phyloP scores from a whole-genome alignment of 2,888 invertebrate genomes.

The Nephrotoma guestfalica region DNA sequence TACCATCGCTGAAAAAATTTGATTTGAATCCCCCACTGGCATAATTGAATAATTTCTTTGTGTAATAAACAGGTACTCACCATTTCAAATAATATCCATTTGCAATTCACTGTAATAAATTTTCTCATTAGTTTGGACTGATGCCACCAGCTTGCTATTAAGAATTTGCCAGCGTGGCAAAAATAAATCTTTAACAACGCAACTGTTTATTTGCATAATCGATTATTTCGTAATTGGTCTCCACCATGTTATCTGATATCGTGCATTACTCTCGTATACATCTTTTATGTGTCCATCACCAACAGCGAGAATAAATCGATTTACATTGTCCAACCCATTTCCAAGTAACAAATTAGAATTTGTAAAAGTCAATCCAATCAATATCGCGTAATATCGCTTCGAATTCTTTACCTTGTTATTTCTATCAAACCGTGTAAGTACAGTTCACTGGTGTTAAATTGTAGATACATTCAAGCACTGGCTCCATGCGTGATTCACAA shows the following conservation, averaged over 20 bases:
- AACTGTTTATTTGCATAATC: constrained; percentile 92
- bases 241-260: constrained; percentile 89
- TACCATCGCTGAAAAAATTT: constrained; percentile 11
- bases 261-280: constrained; percentile 62
- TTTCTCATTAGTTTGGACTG: constrained; percentile 34
- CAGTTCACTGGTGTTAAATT: constrained; percentile 18
- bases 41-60: constrained; percentile 33
- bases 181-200: constrained; percentile 52
- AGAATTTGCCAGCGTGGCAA: constrained; percentile 63
- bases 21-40: constrained; percentile 16
- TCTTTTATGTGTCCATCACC: constrained; percentile 13
- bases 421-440: constrained; percentile 70
- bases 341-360: constrained; percentile 54
- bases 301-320: constrained; percentile 38
- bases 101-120: constrained; percentile 47
- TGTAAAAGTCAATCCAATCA: constrained; percentile 47
- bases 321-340: constrained; percentile 51
- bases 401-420: constrained; percentile 56
- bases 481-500: constrained; percentile 41
- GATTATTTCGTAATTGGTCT: constrained; percentile 78
- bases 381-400: constrained; percentile 44
- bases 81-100: constrained; percentile 37
- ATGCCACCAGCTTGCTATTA: constrained; percentile 40
- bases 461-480: constrained; percentile 26
- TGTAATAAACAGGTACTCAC: constrained; percentile 51